These are phyloP conservation scores for Anastrepha obliqua DNA, from an alignment of 1,140 invertebrate species.

Conservation along the genomic window DNA sequence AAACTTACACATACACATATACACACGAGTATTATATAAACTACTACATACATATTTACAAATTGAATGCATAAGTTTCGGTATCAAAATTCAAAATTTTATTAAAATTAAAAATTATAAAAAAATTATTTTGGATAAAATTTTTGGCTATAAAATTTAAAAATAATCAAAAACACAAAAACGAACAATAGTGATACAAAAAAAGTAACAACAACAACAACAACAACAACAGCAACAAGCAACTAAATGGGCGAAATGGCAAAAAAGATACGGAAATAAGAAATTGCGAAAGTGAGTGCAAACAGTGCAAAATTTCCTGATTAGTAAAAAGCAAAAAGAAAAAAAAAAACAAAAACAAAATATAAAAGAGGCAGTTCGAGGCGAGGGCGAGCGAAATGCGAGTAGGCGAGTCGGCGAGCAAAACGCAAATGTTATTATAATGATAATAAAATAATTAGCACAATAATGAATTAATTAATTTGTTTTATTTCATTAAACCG, in stretches of 20 bases:
- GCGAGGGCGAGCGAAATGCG: background rate
- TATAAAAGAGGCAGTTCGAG: background rate
- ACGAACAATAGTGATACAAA: constrained; percentile 4
- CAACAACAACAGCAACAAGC: constrained; percentile 1
- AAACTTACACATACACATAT: constrained; percentile 20
- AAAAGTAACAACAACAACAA: constrained; percentile 20
- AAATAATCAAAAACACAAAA: constrained; percentile 44
- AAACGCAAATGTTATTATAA: constrained; percentile 27
- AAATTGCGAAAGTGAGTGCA: constrained; percentile 42
- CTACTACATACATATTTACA: background rate
- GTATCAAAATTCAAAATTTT: constrained; percentile 54
- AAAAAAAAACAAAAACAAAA: background rate
- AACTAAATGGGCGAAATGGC: background rate
- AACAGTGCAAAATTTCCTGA: background rate
- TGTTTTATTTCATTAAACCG: background rate
- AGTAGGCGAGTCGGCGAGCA: constrained; percentile 9
- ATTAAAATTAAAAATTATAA: constrained; percentile 51
- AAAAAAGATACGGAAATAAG: background rate
- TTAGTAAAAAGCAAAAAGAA: constrained; percentile 16
- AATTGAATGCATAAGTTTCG: constrained; percentile 46
- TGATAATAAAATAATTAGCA: constrained; percentile 34
- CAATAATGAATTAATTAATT: constrained; percentile 13
- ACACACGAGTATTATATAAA: background rate
- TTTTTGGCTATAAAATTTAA: constrained; percentile 56
- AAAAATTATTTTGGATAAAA: constrained; percentile 42